Percentiles rank a stretch among this genome's conserved stretches.
Evolutionary conservation across 2,113 vertebrate species (phyloP).

Genomic region (Piprites chloris): DNA sequence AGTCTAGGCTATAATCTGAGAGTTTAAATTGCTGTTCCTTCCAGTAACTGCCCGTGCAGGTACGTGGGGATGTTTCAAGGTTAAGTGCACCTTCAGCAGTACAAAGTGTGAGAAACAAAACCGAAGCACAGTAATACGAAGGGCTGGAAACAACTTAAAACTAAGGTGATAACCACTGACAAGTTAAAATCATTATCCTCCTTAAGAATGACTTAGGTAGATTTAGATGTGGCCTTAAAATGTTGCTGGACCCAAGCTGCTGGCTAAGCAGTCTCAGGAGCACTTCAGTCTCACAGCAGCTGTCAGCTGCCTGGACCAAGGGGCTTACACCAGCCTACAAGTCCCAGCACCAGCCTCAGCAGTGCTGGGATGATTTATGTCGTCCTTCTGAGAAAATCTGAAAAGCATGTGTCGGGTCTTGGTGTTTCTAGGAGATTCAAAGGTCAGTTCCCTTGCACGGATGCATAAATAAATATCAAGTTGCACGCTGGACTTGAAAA

Average conservation of each 20-base stretch:
- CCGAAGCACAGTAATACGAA: not conserved
- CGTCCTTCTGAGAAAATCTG: not conserved
- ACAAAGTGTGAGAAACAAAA: not conserved
- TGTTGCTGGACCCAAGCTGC: not conserved
- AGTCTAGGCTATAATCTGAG: not conserved
- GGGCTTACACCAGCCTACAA: not conserved
- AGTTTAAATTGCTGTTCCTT: not conserved
- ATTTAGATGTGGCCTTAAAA: not conserved
- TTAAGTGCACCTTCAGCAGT: not conserved
- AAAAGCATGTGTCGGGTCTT: not conserved
- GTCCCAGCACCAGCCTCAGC: not conserved
- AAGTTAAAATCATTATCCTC: not conserved
- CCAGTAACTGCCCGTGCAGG: not conserved
- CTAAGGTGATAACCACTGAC: not conserved
- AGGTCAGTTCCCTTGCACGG: not conserved
- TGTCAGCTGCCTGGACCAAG: not conserved
- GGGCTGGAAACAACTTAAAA: not conserved
- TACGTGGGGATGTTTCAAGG: not conserved
- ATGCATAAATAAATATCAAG: not conserved
- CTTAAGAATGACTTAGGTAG: not conserved
- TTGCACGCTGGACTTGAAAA: not conserved
- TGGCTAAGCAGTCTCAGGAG: not conserved
- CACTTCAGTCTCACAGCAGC: not conserved
- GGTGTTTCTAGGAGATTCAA: not conserved
- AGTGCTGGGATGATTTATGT: not conserved